Conservation (phyloP, 1,140 invertebrate genomes). For the Lasaia peninsularis region DNA sequence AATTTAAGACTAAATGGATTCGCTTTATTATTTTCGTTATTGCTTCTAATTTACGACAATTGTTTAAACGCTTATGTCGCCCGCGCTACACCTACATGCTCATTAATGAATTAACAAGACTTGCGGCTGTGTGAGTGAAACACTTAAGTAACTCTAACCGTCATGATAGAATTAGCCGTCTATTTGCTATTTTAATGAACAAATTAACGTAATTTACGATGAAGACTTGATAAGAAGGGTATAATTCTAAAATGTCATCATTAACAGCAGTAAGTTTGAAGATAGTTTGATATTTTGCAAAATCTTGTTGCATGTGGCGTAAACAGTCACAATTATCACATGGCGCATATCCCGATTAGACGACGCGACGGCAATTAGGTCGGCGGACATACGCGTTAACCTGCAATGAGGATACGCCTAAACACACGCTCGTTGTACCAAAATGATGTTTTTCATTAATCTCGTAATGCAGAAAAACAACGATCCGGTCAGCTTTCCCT, state of each 20-base stretch:
- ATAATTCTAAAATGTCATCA: not conserved
- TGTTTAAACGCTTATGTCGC: conserved; percentile 64
- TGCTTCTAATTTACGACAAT: conserved; percentile 52
- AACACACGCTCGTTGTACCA: conserved; percentile 60
- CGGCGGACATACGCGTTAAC: conserved; percentile 72
- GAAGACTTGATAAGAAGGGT: not conserved
- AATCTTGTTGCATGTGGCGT: conserved; percentile 22
- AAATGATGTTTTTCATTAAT: conserved; percentile 40
- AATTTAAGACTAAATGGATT: conserved; percentile 37
- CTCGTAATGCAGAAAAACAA: conserved; percentile 47
- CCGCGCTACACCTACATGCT: conserved; percentile 73
- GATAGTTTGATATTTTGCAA: conserved; percentile 29
- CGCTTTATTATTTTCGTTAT: conserved; percentile 48
- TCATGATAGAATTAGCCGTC: not conserved
- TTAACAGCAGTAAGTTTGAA: not conserved
- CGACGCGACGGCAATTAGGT: conserved; percentile 69
- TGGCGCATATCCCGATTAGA: conserved; percentile 74
- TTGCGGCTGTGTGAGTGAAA: conserved; percentile 64
- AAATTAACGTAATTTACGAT: not conserved
- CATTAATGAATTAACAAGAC: conserved; percentile 73
- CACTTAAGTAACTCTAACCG: conserved; percentile 25
- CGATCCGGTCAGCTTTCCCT: conserved; percentile 42
- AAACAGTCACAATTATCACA: conserved; percentile 71
- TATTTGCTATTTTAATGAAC: not conserved
- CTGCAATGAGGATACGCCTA: conserved; percentile 75